These are phyloP conservation scores for Timema cristinae DNA, from an alignment of 2,888 invertebrate species.

Conservation along the genomic window DNA sequence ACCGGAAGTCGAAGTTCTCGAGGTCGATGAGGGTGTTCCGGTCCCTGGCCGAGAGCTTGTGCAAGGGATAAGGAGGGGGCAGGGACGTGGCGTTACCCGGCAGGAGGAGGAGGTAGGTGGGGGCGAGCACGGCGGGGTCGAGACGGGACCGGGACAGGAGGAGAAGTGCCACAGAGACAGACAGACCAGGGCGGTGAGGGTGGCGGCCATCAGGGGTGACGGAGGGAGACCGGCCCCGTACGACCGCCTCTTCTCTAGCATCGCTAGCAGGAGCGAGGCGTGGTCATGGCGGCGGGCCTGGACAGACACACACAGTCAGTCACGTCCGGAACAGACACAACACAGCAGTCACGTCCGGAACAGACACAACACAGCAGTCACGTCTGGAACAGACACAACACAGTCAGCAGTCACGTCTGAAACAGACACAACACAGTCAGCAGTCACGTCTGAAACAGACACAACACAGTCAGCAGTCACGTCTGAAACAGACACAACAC, in stretches of 20 bases:
- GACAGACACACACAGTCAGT: no score
- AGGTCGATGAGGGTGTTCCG: conserved; percentile 53
- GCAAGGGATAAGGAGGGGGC: conserved; percentile 28
- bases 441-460: no score
- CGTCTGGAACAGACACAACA: no score
- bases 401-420: no score
- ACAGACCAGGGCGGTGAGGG: conserved; percentile 24
- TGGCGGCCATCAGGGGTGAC: conserved; percentile 24
- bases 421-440: no score
- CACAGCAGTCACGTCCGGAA: no score
- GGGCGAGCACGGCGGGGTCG: conserved; percentile 18
- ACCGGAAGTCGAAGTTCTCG: conserved; percentile 57
- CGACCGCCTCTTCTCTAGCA: conserved; percentile 28
- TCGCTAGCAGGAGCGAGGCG: conserved; percentile 19
- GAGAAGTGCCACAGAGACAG: conserved; percentile 28
- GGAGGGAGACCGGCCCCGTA: conserved; percentile 22
- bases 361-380: no score
- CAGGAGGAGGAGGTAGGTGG: conserved; percentile 28
- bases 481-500: no score
- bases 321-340: no score
- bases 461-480: no score
- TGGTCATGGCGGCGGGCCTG: no score
- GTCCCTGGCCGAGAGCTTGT: conserved; percentile 38
- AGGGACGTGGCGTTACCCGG: conserved; percentile 27
- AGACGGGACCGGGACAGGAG: conserved; percentile 11